A percentile compares a stretch with the other conserved stretches of the same genome.
Evolutionary conservation across 2,113 vertebrate species (phyloP).

Genomic region (Phaethon lepturus): DNA sequence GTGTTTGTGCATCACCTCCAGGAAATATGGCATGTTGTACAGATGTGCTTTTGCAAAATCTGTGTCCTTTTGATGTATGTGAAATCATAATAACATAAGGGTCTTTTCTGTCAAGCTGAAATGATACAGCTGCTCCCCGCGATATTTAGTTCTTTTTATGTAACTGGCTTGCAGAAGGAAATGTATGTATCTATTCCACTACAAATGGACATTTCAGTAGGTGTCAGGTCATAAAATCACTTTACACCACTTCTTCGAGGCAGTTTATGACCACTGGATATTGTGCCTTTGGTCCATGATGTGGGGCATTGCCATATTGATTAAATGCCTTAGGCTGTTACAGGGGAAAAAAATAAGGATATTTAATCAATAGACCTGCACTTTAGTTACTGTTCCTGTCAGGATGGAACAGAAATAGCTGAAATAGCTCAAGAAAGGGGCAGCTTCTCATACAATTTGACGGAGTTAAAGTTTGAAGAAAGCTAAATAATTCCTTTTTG

Average conservation of each 20-base stretch:
- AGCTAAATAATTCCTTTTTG: slow-evolving; percentile 9
- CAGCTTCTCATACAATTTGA: not conserved
- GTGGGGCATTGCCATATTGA: slow-evolving; percentile 64
- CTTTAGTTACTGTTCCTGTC: slow-evolving; percentile 64
- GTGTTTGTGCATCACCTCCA: not conserved
- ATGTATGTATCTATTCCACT: slow-evolving; percentile 15
- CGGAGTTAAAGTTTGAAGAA: not conserved
- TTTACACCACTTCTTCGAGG: slow-evolving; percentile 18
- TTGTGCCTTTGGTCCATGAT: slow-evolving; percentile 28
- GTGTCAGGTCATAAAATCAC: slow-evolving; percentile 40
- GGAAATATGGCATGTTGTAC: not conserved
- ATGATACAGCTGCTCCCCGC: not conserved
- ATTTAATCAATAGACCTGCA: slow-evolving; percentile 66
- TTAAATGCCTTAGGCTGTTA: slow-evolving; percentile 60
- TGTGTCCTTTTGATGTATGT: slow-evolving; percentile 4
- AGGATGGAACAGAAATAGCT: slow-evolving; percentile 47
- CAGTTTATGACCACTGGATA: slow-evolving; percentile 46
- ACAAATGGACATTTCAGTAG: not conserved
- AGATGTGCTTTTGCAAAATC: not conserved
- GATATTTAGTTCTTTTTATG: slow-evolving; percentile 11
- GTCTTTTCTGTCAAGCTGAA: not conserved
- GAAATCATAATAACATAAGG: not conserved
- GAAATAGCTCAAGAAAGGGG: slow-evolving; percentile 36
- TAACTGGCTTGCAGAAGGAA: slow-evolving; percentile 15
- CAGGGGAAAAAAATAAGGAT: slow-evolving; percentile 22